Evolutionary conservation across 2,888 invertebrate species (phyloP).

Genomic region (Dolomedes plantarius): DNA sequence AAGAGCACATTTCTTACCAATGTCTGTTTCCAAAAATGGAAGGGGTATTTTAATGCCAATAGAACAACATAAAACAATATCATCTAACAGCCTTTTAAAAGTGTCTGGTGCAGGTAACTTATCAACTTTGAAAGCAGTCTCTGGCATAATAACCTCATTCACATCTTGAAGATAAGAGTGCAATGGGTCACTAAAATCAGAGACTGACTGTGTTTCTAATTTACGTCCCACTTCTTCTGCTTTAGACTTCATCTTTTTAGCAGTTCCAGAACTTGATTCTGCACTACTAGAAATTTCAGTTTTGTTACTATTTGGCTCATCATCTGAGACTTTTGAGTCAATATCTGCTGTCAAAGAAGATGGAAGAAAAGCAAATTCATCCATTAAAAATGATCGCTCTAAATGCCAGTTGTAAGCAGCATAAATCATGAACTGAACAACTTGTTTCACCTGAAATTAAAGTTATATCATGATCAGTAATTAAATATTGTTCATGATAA

Average conservation of each 20-base stretch:
- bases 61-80: constrained; percentile 87
- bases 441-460: constrained; percentile 83
- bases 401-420: constrained; percentile 93
- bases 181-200: constrained; percentile 90
- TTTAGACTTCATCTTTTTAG: constrained; percentile 41
- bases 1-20: constrained; percentile 85
- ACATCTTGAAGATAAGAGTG: constrained; percentile 79
- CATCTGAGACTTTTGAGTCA: constrained; percentile 11
- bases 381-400: constrained; percentile 92
- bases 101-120: constrained; percentile 80
- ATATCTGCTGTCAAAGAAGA: constrained; percentile 57
- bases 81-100: constrained; percentile 85
- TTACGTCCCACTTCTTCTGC: constrained; percentile 53
- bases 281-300: background rate
- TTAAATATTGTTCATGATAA: too few relatives aligned
- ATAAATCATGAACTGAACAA: constrained; percentile 87
- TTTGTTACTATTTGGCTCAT: background rate
- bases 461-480: background rate
- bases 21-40: constrained; percentile 91
- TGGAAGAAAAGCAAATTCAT: constrained; percentile 88
- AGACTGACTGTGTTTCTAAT: constrained; percentile 79
- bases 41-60: constrained; percentile 89
- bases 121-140: constrained; percentile 70
- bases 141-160: constrained; percentile 75
- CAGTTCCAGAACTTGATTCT: background rate